Conservation (phyloP, 2,888 invertebrate genomes). For the Tromatobia lineatoria region DNA sequence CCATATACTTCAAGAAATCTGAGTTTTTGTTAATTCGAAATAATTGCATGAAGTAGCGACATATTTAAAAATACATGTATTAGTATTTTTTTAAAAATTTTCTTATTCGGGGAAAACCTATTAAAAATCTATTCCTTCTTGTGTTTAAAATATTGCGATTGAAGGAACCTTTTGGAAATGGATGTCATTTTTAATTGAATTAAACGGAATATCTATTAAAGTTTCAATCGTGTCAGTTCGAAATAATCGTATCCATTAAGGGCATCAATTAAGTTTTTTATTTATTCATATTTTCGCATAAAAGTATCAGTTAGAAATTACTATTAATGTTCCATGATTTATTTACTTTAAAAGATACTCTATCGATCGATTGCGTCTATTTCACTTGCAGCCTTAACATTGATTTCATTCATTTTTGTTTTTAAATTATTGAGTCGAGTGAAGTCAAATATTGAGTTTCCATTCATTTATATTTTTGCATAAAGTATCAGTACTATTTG, state of each 20-base stretch:
- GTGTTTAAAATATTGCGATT: neutral
- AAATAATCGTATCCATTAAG: neutral
- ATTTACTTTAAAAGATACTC: neutral
- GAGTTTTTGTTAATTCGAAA: neutral
- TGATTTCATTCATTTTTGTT: too few species aligned
- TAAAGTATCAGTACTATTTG: too few species aligned
- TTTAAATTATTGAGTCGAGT: too few species aligned
- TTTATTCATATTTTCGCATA: neutral
- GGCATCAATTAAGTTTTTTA: neutral
- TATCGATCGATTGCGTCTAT: neutral
- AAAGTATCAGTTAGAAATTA: neutral
- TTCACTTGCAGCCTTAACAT: too few species aligned
- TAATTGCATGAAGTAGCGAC: neutral
- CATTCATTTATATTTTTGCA: too few species aligned
- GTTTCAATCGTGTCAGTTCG: neutral
- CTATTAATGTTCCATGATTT: neutral
- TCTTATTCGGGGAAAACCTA: neutral
- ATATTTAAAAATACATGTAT: neutral
- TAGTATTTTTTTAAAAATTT: neutral
- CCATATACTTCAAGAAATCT: neutral
- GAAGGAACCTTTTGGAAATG: neutral
- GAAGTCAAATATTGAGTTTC: too few species aligned
- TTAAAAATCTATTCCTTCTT: neutral
- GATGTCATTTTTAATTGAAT: too few species aligned
- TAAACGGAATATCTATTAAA: neutral